Evolutionary conservation across 2,888 invertebrate species (phyloP).

Genomic region (Galerucella pusilla): DNA sequence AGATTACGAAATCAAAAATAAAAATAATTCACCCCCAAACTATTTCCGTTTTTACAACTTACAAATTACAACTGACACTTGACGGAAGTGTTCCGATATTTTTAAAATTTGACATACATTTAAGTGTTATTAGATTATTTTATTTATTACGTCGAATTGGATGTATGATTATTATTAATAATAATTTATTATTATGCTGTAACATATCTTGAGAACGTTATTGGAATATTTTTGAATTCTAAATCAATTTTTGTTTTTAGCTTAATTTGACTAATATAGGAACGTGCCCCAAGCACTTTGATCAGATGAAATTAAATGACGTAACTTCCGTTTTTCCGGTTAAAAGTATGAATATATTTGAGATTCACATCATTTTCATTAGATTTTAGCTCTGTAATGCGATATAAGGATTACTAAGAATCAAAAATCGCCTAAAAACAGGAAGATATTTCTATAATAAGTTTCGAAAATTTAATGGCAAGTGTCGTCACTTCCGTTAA

Average conservation of each 20-base stretch:
- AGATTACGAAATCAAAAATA: constrained; percentile 11
- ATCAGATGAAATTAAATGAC: background rate
- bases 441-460: background rate
- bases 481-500: constrained; percentile 51
- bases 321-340: background rate
- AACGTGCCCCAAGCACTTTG: background rate
- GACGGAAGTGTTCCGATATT: background rate
- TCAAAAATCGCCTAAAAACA: background rate
- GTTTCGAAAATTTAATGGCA: background rate
- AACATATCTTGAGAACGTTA: too few relatives aligned
- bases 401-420: background rate
- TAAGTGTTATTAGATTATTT: too few relatives aligned
- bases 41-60: constrained; percentile 4
- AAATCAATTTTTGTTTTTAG: background rate
- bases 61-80: background rate
- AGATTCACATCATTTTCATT: background rate
- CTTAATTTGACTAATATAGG: background rate
- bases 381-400: background rate
- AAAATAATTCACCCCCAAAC: background rate
- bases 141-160: too few relatives aligned
- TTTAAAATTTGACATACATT: background rate
- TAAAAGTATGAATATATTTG: background rate
- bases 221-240: too few relatives aligned
- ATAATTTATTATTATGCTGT: too few relatives aligned
- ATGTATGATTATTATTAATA: too few relatives aligned